Conservation (phyloP, 2,888 invertebrate genomes). For the Tachina grossa region DNA sequence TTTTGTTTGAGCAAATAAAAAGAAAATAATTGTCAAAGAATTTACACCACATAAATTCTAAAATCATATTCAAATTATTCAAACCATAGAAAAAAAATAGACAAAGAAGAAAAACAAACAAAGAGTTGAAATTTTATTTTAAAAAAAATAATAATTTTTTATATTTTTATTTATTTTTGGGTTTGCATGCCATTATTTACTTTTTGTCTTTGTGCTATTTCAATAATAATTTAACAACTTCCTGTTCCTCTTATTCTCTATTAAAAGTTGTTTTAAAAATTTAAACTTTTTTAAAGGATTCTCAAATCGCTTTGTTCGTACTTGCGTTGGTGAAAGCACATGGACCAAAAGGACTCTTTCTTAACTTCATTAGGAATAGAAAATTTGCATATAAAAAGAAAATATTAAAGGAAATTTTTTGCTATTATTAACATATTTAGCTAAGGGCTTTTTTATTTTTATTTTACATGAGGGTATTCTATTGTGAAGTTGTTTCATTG, state of each 20-base stretch:
- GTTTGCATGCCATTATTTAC: slow-evolving; percentile 34
- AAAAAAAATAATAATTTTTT: background rate
- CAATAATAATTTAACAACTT: slow-evolving; percentile 59
- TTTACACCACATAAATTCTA: slow-evolving; percentile 70
- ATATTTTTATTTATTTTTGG: slow-evolving; percentile 15
- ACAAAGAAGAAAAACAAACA: slow-evolving; percentile 7
- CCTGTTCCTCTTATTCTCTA: slow-evolving; percentile 26
- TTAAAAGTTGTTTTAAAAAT: slow-evolving; percentile 7
- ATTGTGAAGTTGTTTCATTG: slow-evolving; percentile 25
- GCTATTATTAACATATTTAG: background rate
- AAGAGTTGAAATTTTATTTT: slow-evolving; percentile 12
- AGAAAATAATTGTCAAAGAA: slow-evolving; percentile 62
- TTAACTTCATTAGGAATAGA: background rate
- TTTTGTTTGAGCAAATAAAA: background rate
- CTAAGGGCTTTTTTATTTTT: background rate
- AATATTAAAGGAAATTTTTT: background rate
- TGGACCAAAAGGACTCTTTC: background rate
- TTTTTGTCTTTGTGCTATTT: slow-evolving; percentile 43
- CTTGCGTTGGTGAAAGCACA: slow-evolving; percentile 49
- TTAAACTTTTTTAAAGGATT: background rate
- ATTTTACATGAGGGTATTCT: background rate
- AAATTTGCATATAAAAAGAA: background rate
- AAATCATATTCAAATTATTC: slow-evolving; percentile 64
- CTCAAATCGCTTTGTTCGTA: slow-evolving; percentile 49
- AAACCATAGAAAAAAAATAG: background rate